Evolutionary conservation across 2,797 vertebrate species (phyloP), one percentile per base, ranked within the genome.

Genomic region (Tadarida brasiliensis): DNA sequence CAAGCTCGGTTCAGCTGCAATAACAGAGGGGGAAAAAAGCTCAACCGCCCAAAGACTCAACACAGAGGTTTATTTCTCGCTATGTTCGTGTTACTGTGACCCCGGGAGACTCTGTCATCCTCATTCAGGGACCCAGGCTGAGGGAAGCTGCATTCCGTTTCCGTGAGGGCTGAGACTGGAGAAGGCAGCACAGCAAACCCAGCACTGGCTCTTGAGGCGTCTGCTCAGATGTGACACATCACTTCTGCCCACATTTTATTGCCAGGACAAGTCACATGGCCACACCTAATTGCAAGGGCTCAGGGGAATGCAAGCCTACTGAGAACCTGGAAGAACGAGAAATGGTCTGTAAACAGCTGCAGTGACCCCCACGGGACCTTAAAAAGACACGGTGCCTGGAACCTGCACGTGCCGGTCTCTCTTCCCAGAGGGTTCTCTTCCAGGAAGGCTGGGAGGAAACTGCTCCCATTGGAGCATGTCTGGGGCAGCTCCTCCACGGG

Each of bases 331-430:
- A 76, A 84, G 57, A 70, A 70, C n/a, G 44, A 87, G 63, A 54
- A 51, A 17, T 11, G 17, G 54, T 44, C 26, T 11, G 10, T n/a
- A 39, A 54, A 35, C 30, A 33, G 49, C 54, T 73, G 5, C 11
- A 7, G 1, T 0, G 26, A 19, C 10, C 74, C 57, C 15, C 39
- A 9, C 39, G 15, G 12, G 22, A 19, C 12, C n/a, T 17, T 30
- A 7, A 9, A 26, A 63, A 15, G 28, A 20, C 15, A 2, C 11
- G 0, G 14, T 12, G 1, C 39, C 5, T 44, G 26, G 65, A n/a
- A 14, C 30, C 63, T n/a, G 63, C 63, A 26, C 0, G 15, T 8
- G 1, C 44, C 4, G 33, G 35, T 26, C 51, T 30, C 49, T 39
- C 51, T 30, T 17, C 56, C 47, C 70, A n/a, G 35, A 24, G 57